A percentile compares a stretch with the other conserved stretches of the same genome.
phyloP scores from a whole-genome alignment of 2,797 vertebrate genomes.

The Macropus fuliginosus region DNA sequence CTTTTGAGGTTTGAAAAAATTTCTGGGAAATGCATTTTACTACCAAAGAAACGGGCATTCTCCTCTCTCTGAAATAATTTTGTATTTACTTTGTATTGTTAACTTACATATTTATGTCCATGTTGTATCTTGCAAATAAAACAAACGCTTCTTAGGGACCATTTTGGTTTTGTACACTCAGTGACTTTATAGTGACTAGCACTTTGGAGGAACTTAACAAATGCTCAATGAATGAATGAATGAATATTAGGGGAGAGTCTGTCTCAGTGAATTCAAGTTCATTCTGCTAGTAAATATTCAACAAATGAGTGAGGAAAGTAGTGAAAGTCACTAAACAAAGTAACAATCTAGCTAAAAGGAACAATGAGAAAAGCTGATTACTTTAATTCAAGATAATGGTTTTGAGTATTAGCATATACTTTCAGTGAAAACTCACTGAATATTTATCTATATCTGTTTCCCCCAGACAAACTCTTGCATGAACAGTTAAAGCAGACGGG shows the following conservation, averaged over 20 bases:
- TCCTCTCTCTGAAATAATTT: not conserved
- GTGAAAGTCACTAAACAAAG: not conserved
- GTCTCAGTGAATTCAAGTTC: not conserved
- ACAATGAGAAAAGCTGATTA: not conserved
- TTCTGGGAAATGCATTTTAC: not conserved
- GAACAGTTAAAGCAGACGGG: not conserved
- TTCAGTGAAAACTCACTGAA: not conserved
- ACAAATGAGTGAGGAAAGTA: not conserved
- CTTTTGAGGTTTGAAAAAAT: not conserved
- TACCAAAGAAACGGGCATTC: not conserved
- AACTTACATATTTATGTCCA: not conserved
- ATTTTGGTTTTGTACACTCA: not conserved
- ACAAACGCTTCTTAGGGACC: not conserved
- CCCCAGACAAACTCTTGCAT: not conserved
- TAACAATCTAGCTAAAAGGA: not conserved
- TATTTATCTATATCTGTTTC: not conserved
- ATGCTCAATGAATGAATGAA: not conserved
- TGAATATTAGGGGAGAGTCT: not conserved
- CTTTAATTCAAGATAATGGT: not conserved
- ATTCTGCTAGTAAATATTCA: not conserved
- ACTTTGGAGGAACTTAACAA: not conserved
- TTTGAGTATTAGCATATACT: not conserved
- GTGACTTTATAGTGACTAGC: not conserved
- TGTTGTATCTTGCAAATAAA: not conserved
- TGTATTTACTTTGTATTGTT: not conserved